Evolutionary conservation across 1,140 invertebrate species (phyloP).

Genomic region (Archivesica marissinica): DNA sequence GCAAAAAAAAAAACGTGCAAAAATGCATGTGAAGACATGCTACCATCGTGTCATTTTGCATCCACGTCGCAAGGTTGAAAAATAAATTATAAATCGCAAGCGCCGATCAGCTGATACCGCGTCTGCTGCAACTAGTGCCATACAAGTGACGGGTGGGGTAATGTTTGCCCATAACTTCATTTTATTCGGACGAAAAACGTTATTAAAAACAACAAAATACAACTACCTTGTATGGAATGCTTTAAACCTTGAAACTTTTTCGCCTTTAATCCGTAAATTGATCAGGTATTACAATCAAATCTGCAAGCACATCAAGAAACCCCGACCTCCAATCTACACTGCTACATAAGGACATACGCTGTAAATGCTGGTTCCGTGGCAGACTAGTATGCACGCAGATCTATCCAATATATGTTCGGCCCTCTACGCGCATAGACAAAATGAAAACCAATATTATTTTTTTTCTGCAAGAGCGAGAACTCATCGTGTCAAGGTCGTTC

Average conservation of each 20-base stretch:
- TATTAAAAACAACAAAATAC: too few species aligned
- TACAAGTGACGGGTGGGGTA: too few species aligned
- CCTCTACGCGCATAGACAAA: slow-evolving; percentile 5
- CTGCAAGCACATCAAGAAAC: not conserved
- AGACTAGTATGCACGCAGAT: not conserved
- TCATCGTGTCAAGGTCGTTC: slow-evolving; percentile 5
- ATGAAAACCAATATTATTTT: slow-evolving; percentile 28
- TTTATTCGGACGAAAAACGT: too few species aligned
- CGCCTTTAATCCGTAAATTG: not conserved
- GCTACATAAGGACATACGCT: slow-evolving; percentile 5
- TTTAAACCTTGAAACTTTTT: not conserved
- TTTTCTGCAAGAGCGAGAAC: slow-evolving; percentile 5
- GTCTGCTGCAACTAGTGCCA: too few species aligned
- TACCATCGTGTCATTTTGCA: too few species aligned
- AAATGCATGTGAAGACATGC: too few species aligned
- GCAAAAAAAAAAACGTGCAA: too few species aligned
- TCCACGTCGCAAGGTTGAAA: too few species aligned
- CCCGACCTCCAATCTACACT: slow-evolving; percentile 19
- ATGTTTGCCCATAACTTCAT: too few species aligned
- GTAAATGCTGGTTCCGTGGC: not conserved
- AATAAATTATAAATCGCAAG: too few species aligned
- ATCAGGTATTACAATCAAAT: not conserved
- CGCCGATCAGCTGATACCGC: too few species aligned
- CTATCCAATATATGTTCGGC: not conserved
- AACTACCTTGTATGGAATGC: slow-evolving; percentile 7